Evolutionary conservation across 2,113 vertebrate genomes (phyloP).

Genomic region (Otolemur garnettii): DNA sequence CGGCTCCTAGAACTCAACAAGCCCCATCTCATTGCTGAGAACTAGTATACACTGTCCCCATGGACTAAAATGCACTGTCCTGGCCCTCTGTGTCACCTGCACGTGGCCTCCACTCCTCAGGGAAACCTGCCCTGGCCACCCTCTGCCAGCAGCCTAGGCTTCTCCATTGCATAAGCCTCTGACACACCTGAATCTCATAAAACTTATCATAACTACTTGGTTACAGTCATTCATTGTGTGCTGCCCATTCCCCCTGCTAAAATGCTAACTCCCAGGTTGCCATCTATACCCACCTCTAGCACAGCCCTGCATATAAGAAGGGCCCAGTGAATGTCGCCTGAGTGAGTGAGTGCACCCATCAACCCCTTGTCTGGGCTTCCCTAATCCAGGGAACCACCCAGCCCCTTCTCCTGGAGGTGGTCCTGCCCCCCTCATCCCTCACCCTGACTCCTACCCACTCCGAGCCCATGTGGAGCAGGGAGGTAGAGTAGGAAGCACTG

Average conservation of each 20-base stretch:
- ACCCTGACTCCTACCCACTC: not conserved
- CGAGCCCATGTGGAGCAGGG: not conserved
- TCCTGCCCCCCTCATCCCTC: not conserved
- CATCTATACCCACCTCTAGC: not conserved
- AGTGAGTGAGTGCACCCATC: not conserved
- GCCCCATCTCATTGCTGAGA: not conserved
- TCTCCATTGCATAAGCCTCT: not conserved
- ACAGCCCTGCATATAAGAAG: not conserved
- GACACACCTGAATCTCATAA: too few species aligned
- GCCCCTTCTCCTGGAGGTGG: not conserved
- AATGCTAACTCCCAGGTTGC: too few species aligned
- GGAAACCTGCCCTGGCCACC: not conserved
- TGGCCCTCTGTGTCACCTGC: not conserved
- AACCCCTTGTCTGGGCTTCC: not conserved
- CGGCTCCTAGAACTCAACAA: not conserved
- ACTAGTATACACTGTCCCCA: not conserved
- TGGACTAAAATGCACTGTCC: not conserved
- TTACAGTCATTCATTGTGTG: rapidly evolving
- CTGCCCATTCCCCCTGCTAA: not conserved
- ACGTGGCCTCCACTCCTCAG: not conserved
- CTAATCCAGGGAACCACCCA: not conserved
- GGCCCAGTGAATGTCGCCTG: not conserved
- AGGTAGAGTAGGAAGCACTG: rapidly evolving
- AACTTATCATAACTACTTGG: not conserved
- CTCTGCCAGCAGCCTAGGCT: not conserved